Conservation (phyloP, 2,888 invertebrate genomes). For the Sthenelais limicola region DNA sequence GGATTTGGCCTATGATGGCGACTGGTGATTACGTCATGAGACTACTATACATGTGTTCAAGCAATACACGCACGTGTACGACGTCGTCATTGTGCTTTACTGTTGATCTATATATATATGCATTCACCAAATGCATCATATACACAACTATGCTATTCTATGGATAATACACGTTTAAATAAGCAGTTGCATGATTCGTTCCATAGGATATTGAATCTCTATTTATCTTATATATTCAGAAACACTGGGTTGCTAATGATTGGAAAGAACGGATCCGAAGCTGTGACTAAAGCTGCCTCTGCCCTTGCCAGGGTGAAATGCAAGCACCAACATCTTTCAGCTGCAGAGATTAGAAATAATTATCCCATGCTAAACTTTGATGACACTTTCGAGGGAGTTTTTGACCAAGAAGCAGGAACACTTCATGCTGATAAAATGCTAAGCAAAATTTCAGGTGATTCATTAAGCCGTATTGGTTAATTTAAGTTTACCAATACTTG, state of each 20-base stretch:
- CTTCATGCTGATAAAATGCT: constrained; percentile 62
- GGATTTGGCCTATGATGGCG: no score
- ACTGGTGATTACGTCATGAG: no score
- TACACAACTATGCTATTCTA: constrained; percentile 60
- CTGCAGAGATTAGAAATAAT: constrained; percentile 45
- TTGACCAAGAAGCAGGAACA: constrained; percentile 63
- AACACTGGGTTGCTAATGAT: constrained; percentile 58
- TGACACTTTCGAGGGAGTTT: constrained; percentile 52
- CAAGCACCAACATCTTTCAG: constrained; percentile 53
- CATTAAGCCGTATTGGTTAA: no score
- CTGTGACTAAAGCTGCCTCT: constrained; percentile 45
- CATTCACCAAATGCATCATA: no score
- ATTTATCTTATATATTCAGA: no score
- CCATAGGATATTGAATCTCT: no score
- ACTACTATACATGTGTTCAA: no score
- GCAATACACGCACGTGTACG: no score
- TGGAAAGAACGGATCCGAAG: constrained; percentile 48
- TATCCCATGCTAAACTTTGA: constrained; percentile 59
- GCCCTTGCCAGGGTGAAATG: constrained; percentile 51
- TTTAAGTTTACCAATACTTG: no score
- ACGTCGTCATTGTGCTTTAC: no score
- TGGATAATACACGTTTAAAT: neutral
- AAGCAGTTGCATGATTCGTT: no score
- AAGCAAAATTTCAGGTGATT: constrained; percentile 66
- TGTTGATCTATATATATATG: no score